Conservation (phyloP, 2,888 invertebrate genomes). For the Lordiphosa andalusiaca region DNA sequence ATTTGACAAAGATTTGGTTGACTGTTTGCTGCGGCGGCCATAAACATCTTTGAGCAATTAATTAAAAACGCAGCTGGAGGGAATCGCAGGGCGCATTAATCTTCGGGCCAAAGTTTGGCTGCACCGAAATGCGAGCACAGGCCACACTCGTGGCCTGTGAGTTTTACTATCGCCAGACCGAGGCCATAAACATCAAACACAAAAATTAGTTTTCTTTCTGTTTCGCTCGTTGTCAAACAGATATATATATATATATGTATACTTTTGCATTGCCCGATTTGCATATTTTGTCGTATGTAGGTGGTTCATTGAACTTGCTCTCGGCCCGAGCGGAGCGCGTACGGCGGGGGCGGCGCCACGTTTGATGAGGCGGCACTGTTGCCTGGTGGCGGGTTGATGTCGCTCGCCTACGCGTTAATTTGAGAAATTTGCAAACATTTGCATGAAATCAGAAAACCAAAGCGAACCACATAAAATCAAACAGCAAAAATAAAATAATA, state of each 20-base stretch:
- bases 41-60: conserved; percentile 42
- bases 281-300: conserved; percentile 66
- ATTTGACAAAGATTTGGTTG: conserved; percentile 44
- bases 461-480: conserved; percentile 23
- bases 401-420: conserved; percentile 61
- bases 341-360: conserved; percentile 59
- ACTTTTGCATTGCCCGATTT: conserved; percentile 63
- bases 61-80: conserved; percentile 39
- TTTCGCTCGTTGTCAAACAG: conserved; percentile 41
- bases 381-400: conserved; percentile 34
- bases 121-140: conserved; percentile 10
- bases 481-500: conserved; percentile 32
- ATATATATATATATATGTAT: no score
- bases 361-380: conserved; percentile 48
- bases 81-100: conserved; percentile 48
- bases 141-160: conserved; percentile 12
- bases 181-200: conserved; percentile 55
- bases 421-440: conserved; percentile 68
- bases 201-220: conserved; percentile 59
- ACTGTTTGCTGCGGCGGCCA: conserved; percentile 22
- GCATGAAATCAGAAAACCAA: conserved; percentile 51
- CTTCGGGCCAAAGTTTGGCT: conserved; percentile 31
- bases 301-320: conserved; percentile 72
- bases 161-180: conserved; percentile 41
- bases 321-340: conserved; percentile 14